Conservation (phyloP, 2,797 vertebrate genomes). For the Chrysocyon brachyurus region DNA sequence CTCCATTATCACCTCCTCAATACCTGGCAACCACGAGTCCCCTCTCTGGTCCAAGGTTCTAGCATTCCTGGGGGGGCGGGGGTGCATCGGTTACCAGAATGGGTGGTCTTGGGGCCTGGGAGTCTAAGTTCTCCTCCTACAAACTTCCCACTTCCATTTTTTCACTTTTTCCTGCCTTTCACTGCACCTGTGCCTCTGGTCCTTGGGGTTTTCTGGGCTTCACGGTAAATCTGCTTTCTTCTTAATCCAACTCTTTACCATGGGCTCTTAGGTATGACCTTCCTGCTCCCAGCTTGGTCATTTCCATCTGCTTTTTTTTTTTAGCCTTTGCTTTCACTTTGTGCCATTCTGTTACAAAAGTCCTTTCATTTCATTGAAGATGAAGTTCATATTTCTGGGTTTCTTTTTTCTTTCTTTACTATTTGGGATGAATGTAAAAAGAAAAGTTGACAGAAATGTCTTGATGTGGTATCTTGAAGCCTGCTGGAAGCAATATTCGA, state of each 20-base stretch:
- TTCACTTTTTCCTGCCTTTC: background rate
- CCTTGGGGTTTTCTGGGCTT: background rate
- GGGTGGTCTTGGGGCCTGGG: background rate
- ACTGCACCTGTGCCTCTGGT: background rate
- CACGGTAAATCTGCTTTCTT: background rate
- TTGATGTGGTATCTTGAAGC: constrained; percentile 3
- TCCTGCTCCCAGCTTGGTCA: background rate
- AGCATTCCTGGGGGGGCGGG: background rate
- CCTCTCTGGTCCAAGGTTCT: background rate
- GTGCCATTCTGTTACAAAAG: background rate
- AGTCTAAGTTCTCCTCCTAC: background rate
- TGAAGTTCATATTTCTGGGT: background rate
- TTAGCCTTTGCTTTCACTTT: background rate
- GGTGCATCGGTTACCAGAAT: background rate
- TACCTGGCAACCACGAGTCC: background rate
- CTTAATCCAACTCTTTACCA: background rate
- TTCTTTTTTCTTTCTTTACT: background rate
- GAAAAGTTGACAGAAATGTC: background rate
- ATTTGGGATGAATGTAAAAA: background rate
- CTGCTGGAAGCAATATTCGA: background rate
- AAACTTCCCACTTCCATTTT: background rate
- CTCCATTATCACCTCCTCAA: no score
- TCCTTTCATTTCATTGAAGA: background rate
- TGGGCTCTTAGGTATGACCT: background rate
- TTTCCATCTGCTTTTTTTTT: background rate